Conservation (phyloP, 2,888 invertebrate genomes). For the Athetis lepigone region DNA sequence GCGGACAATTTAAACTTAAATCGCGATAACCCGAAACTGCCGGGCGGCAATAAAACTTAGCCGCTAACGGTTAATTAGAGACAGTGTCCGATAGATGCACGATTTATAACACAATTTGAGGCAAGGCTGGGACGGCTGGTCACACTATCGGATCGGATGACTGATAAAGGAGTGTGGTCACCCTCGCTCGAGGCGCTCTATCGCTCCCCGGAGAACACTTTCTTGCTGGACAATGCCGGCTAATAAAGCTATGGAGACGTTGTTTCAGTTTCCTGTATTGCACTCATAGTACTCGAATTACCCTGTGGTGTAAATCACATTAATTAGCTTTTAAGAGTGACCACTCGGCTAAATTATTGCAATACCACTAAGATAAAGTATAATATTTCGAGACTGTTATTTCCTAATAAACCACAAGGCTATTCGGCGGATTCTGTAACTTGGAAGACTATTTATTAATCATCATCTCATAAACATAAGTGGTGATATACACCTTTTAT, state of each 20-base stretch:
- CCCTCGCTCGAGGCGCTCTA: conserved; percentile 79
- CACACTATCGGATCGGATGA: conserved; percentile 82
- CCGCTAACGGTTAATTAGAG: conserved; percentile 88
- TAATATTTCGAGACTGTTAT: too few species aligned
- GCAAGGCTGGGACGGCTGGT: conserved; percentile 65
- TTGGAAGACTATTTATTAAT: too few species aligned
- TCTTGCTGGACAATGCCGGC: conserved; percentile 76
- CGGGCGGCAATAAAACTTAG: conserved; percentile 82
- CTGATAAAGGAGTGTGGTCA: conserved; percentile 84
- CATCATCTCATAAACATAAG: too few species aligned
- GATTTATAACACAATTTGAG: conserved; percentile 78
- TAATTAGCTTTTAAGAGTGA: neutral
- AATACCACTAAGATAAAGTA: neutral
- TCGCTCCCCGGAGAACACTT: conserved; percentile 80
- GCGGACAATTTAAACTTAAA: conserved; percentile 83
- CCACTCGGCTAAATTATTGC: neutral
- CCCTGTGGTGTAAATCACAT: conserved; percentile 32
- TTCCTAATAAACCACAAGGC: too few species aligned
- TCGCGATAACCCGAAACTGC: conserved; percentile 83
- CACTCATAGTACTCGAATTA: conserved; percentile 62
- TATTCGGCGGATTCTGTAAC: too few species aligned
- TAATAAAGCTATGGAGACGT: conserved; percentile 64
- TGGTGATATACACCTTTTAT: too few species aligned
- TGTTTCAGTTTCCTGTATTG: conserved; percentile 55
- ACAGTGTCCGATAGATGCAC: conserved; percentile 79